Evolutionary conservation across 2,113 vertebrate species (phyloP), one percentile per base, ranked within the genome.

Genomic region (Mirza zaza): DNA sequence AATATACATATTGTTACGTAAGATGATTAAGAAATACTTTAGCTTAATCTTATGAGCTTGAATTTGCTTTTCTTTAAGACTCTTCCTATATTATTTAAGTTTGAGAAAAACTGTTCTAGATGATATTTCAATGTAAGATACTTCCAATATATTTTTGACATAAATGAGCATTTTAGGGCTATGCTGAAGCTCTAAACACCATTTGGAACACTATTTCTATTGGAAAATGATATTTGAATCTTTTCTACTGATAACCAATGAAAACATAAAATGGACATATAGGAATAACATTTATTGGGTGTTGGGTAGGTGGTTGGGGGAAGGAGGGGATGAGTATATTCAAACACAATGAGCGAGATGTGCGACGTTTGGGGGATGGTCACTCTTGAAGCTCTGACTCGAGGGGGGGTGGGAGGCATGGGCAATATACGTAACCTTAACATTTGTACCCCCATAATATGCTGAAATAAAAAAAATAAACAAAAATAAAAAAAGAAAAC

Each of bases 21-120:
- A 75, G 6, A 10, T 48, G 32, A 79, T n/a, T 45, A 87, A 91
- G 29, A 88, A 91, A 27, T 95, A 81, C 61, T 95, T 91, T 68
- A 89, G 17, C 10, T 81, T 23, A 89, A 9, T 39, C 9, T 29
- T 82, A 32, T 27, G 18, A 87, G 1, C 86, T 76, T 77, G 55
- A 92, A 6, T 86, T 73, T 71, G 42, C 42, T 36, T 77, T 80
- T 87, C 25, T 59, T 77, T 86, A 77, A 79, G 27, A n/a, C 9
- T 82, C 83, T 75, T 68, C 13, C 50, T 20, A 5, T 65, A 77
- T 71, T 45, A 39, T n/a, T 93, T 21, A 70, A 45, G 27, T 85
- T 87, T 70, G 45, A 76, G 27, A 88, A 76, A 93, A 32, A 59
- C 5, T 68, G 20, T 90, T 87, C 4, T 80, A 75, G 3, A 42